Conservation (phyloP, 30 jellyfish, hydroid and myxozoan genomes). For the Nemopilema nomurai region DNA sequence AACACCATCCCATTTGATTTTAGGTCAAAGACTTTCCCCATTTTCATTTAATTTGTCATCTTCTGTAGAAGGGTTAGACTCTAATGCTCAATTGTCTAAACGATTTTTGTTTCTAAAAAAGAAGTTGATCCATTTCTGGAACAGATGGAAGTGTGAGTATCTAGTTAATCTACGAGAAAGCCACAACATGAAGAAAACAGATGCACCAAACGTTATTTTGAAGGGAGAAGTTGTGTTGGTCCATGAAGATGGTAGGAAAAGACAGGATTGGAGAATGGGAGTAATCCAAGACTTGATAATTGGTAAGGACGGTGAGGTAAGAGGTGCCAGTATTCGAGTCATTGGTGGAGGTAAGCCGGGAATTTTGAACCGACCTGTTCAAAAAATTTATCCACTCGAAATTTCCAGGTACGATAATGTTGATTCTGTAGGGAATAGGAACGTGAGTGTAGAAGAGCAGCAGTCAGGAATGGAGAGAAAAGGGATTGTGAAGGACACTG, state of each 20-base stretch:
- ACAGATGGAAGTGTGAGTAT: conserved; percentile 58
- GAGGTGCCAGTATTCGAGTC: background rate
- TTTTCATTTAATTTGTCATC: background rate
- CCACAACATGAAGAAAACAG: background rate
- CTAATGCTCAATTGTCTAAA: background rate
- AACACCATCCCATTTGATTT: conserved; percentile 44
- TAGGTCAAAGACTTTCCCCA: conserved; percentile 17
- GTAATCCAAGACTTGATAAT: background rate
- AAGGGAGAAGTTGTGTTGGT: conserved; percentile 11
- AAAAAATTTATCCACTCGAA: conserved; percentile 10
- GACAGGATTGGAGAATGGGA: conserved; percentile 7
- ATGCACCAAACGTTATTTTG: background rate
- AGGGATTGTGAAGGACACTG: background rate
- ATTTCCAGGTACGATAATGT: background rate
- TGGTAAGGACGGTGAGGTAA: conserved; percentile 20
- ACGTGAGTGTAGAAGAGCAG: background rate
- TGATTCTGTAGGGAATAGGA: background rate
- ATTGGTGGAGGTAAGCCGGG: background rate
- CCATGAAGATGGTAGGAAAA: conserved; percentile 15
- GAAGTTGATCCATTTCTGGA: conserved; percentile 45
- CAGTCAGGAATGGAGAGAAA: conserved; percentile 35
- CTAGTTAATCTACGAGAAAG: conserved; percentile 38
- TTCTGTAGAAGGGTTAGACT: background rate
- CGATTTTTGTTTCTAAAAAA: conserved; percentile 10
- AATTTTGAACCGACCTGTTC: conserved; percentile 7